Evolutionary conservation across 2,888 invertebrate species (phyloP), one percentile per base, ranked within the genome.

Genomic region (Sialis lutaria): DNA sequence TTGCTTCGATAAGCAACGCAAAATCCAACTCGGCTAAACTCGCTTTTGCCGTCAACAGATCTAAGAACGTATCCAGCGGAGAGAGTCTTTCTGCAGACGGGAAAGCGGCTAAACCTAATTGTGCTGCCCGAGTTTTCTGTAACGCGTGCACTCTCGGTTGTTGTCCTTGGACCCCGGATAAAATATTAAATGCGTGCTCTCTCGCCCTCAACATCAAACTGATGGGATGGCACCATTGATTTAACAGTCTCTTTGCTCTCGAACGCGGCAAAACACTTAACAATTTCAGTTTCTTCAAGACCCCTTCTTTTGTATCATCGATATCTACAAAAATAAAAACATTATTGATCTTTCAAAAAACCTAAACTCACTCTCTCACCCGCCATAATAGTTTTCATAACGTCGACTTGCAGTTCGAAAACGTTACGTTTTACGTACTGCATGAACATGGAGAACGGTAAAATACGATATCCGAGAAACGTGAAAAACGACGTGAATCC

Each of bases 401-500:
- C 86, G 59, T 89, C 89, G 31, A 88, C 82, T 67, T 89, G 90
- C 53, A 91, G 65, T 58, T 88, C 86, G 55, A 91, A 82, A 40
- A 89, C 87, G 60, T 85, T 82, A 55, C 82, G 72, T 55, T 82
- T 79, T 48, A 88, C 81, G 63, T 89, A 88, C 63, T 89, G 89
- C 55, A 86, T 64, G 63, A 91, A 91, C 60, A 80, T 75, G 52
- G 81, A 74, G 64, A 82, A 85, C 32, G 77, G 74, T 52, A 90
- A 67, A 30, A 84, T 79, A 55, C 82, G 73, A 64, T 86, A 87
- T 1, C 87, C 90, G 46, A 91, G 71, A 63, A 85, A 88, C 2
- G 89, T 83, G 63, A 90, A 86, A 69, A 89, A 91, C 5, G 90
- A 87, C 12, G 83, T 81, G 63, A 90, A 90, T 9, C 90, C 90